Evolutionary conservation across 2,113 vertebrate species (phyloP).

Genomic region (Phylloscopus trochilus): DNA sequence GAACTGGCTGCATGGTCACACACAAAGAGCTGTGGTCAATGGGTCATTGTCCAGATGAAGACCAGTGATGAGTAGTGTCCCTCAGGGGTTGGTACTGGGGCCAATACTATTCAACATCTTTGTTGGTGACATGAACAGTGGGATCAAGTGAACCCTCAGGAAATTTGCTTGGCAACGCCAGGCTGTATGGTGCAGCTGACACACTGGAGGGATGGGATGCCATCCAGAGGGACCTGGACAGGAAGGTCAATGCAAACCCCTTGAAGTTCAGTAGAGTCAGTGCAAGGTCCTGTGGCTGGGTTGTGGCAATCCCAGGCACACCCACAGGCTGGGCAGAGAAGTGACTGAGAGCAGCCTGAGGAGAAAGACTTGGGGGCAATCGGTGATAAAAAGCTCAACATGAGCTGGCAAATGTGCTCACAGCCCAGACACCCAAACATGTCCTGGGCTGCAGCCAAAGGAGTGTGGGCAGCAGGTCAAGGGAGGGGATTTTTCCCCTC

Average conservation of each 20-base stretch:
- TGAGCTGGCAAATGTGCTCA: background rate
- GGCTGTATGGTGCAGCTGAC: background rate
- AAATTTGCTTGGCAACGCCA: background rate
- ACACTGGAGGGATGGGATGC: background rate
- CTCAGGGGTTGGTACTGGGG: background rate
- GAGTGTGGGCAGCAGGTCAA: background rate
- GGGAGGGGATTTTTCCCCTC: background rate
- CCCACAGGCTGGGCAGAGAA: background rate
- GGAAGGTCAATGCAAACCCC: background rate
- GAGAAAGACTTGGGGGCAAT: fast-evolving
- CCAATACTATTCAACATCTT: no score
- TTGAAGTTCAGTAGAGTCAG: fast-evolving
- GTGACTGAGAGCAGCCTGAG: background rate
- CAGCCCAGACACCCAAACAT: background rate
- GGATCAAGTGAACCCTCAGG: fast-evolving
- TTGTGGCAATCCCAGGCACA: background rate
- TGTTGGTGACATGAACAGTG: background rate
- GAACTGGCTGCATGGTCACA: background rate
- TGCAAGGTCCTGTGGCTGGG: background rate
- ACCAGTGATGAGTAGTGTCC: background rate
- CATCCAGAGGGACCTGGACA: background rate
- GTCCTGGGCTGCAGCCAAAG: background rate
- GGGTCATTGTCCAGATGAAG: background rate
- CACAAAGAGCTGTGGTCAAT: fast-evolving
- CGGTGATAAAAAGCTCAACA: background rate